Conservation (phyloP, 1,140 invertebrate genomes). For the Cataglyphis hispanica region DNA sequence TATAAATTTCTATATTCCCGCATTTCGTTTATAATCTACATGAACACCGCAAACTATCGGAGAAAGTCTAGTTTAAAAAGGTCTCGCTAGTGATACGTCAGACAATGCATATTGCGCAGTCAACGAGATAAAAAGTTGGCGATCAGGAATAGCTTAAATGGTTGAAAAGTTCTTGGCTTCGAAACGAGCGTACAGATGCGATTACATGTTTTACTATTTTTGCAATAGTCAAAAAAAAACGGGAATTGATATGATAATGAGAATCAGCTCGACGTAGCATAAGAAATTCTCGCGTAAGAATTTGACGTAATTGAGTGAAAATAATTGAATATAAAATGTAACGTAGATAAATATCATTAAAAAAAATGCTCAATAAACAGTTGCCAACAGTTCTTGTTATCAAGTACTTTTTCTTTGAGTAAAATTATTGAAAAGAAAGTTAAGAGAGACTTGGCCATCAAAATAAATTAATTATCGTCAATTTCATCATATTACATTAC, state of each 20-base stretch:
- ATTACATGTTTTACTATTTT: background rate
- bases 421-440: conserved; percentile 10
- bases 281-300: conserved; percentile 1
- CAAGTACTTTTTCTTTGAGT: background rate
- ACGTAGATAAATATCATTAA: conserved; percentile 37
- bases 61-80: conserved; percentile 34
- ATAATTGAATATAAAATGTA: conserved; percentile 27
- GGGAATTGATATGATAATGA: conserved; percentile 25
- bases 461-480: conserved; percentile 13
- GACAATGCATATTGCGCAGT: conserved; percentile 2
- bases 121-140: conserved; percentile 41
- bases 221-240: conserved; percentile 1
- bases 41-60: background rate
- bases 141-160: conserved; percentile 38
- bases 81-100: background rate
- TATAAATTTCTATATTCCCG: conserved; percentile 27
- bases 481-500: background rate
- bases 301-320: conserved; percentile 36
- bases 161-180: conserved; percentile 20
- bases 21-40: background rate
- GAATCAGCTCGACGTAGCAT: conserved; percentile 4
- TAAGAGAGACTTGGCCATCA: conserved; percentile 7
- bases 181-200: background rate
- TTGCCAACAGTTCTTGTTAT: conserved; percentile 29
- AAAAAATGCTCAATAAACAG: background rate